Conservation (phyloP, 2,113 vertebrate genomes). For the Perca fluviatilis region DNA sequence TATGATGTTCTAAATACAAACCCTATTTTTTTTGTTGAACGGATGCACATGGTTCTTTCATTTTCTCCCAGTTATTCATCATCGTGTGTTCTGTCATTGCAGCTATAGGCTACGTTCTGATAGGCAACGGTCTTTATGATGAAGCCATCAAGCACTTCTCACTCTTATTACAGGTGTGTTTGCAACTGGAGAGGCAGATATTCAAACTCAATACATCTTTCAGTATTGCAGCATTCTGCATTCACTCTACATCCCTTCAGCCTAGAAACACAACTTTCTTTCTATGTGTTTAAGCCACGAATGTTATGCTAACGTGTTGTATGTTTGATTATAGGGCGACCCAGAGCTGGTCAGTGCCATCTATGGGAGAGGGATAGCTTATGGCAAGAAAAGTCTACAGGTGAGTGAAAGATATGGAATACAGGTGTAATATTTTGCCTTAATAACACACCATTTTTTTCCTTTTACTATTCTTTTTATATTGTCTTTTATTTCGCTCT, state of each 20-base stretch:
- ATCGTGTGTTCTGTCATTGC: conserved; percentile 42
- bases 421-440: neutral
- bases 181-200: neutral
- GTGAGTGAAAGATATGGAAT: conserved; percentile 80
- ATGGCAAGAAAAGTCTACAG: conserved; percentile 96
- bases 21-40: accelerated
- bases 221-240: neutral
- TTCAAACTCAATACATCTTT: neutral
- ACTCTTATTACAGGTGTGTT: conserved; percentile 92
- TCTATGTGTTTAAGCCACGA: neutral
- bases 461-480: neutral
- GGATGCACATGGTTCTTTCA: neutral
- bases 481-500: neutral
- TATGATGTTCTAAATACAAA: neutral
- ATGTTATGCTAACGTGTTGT: conserved; percentile 9
- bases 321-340: conserved; percentile 88
- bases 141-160: conserved; percentile 98
- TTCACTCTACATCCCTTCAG: neutral
- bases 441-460: neutral
- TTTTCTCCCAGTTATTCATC: neutral
- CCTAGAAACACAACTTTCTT: neutral
- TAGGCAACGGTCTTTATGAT: conserved; percentile 94
- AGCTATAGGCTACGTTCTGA: conserved; percentile 97
- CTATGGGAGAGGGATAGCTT: conserved; percentile 97
- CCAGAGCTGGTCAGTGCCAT: conserved; percentile 97